phyloP scores from a whole-genome alignment of 2,888 invertebrate species.

The Molorchus minor region DNA sequence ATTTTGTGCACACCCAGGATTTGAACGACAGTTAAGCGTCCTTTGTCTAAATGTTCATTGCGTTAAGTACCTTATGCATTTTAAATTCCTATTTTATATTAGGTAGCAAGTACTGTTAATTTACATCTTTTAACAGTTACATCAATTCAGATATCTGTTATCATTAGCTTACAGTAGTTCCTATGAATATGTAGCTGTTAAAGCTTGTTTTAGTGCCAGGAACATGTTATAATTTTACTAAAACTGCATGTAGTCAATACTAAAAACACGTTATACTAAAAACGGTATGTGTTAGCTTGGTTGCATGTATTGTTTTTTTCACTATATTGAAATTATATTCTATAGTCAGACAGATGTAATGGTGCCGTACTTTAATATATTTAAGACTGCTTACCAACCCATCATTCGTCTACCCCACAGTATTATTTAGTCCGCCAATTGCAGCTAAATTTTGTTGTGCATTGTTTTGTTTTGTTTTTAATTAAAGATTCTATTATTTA shows the following conservation, averaged over 20 bases:
- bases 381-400: conserved; percentile 24
- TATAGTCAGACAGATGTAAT: conserved; percentile 1
- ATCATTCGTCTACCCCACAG: conserved; percentile 14
- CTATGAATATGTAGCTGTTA: conserved; percentile 30
- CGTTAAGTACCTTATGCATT: conserved; percentile 30
- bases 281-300: conserved; percentile 16
- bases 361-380: conserved; percentile 6
- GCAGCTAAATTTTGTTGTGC: conserved; percentile 14
- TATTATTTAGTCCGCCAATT: conserved; percentile 20
- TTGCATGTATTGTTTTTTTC: conserved; percentile 13
- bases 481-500: conserved; percentile 27
- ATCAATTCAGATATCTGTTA: background rate
- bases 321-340: background rate
- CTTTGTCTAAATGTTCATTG: conserved; percentile 47
- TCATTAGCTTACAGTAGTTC: conserved; percentile 4
- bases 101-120: conserved; percentile 14
- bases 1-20: conserved; percentile 58
- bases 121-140: conserved; percentile 20
- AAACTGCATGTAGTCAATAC: conserved; percentile 29
- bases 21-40: conserved; percentile 56
- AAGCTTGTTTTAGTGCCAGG: conserved; percentile 32
- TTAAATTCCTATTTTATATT: conserved; percentile 19
- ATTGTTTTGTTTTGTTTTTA: conserved; percentile 24
- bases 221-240: conserved; percentile 20
- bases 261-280: conserved; percentile 16